Evolutionary conservation across 2,797 vertebrate genomes (phyloP).

Genomic region (Linurgus olivaceus): DNA sequence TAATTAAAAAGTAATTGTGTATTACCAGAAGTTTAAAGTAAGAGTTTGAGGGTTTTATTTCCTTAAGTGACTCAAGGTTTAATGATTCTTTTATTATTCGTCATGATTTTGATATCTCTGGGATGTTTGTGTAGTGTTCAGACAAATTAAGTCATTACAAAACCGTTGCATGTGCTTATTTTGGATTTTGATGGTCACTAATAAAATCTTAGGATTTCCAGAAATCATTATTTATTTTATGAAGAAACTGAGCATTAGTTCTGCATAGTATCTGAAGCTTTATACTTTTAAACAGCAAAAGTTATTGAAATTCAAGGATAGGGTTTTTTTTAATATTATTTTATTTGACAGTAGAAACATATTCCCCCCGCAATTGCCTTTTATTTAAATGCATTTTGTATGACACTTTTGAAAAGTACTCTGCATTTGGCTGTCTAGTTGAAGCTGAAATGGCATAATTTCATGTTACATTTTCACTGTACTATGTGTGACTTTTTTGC

Average conservation of each 20-base stretch:
- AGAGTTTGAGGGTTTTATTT: neutral
- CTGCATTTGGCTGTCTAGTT: neutral
- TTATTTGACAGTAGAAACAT: neutral
- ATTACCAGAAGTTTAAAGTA: neutral
- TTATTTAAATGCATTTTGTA: constrained; percentile 1
- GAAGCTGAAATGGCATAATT: constrained; percentile 19
- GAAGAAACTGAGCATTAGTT: neutral
- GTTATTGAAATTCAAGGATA: neutral
- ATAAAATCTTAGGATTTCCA: neutral
- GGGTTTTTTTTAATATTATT: neutral
- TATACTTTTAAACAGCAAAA: neutral
- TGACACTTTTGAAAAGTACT: neutral
- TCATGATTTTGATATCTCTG: neutral
- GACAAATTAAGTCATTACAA: neutral
- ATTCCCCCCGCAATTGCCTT: neutral
- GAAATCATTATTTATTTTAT: neutral
- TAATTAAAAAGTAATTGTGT: neutral
- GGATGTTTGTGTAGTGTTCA: neutral
- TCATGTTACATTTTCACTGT: neutral
- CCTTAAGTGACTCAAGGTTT: neutral
- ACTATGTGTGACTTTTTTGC: neutral
- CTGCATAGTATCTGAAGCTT: neutral
- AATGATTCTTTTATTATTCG: neutral
- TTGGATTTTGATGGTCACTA: neutral
- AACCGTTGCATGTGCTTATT: neutral